A percentile compares a stretch with the other conserved stretches of the same genome.
Conservation (phyloP, 2,888 invertebrate genomes). For the Syrista parreyssii region DNA sequence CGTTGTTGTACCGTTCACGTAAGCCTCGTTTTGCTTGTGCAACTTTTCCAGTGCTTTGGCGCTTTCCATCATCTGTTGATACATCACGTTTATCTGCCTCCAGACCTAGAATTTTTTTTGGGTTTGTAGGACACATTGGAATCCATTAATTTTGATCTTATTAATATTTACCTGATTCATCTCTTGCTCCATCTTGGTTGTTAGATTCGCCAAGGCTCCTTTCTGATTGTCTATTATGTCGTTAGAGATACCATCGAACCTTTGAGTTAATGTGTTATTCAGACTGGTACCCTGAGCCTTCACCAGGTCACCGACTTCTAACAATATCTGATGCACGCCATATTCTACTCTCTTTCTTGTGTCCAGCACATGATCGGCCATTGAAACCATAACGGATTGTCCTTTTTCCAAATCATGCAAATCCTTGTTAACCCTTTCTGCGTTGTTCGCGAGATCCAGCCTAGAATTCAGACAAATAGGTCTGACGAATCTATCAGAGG, state of each 20-base stretch:
- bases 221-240: slow-evolving; percentile 79
- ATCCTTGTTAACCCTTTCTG: slow-evolving; percentile 52
- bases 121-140: background rate
- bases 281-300: slow-evolving; percentile 74
- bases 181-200: slow-evolving; percentile 81
- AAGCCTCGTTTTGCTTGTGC: slow-evolving; percentile 80
- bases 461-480: slow-evolving; percentile 27
- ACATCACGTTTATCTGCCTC: slow-evolving; percentile 91
- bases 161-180: slow-evolving; percentile 72
- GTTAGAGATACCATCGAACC: slow-evolving; percentile 78
- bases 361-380: slow-evolving; percentile 85
- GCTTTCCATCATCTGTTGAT: slow-evolving; percentile 82
- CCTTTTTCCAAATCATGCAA: slow-evolving; percentile 74
- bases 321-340: slow-evolving; percentile 83
- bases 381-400: slow-evolving; percentile 83
- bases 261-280: slow-evolving; percentile 74
- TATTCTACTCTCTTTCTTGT: slow-evolving; percentile 87
- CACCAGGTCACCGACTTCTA: slow-evolving; percentile 79
- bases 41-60: slow-evolving; percentile 80
- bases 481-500: background rate
- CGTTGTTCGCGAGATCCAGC: slow-evolving; percentile 50
- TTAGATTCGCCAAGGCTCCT: slow-evolving; percentile 78
- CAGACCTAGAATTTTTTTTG: slow-evolving; percentile 71
- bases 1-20: slow-evolving; percentile 81
- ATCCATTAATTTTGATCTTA: background rate